Evolutionary conservation across 1,140 invertebrate genomes (phyloP).

Genomic region (Papilio polytes): DNA sequence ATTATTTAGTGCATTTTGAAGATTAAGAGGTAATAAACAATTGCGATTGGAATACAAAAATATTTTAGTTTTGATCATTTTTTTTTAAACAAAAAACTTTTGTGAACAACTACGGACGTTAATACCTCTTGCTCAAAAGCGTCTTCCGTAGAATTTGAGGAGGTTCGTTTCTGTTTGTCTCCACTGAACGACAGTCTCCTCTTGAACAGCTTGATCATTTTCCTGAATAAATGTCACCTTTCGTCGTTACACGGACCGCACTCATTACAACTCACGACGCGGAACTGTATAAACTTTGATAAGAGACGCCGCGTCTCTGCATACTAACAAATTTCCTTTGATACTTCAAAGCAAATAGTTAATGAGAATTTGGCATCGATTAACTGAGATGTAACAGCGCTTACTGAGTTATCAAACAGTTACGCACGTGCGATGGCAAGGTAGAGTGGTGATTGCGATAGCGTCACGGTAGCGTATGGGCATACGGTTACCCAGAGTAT

Average conservation of each 20-base stretch:
- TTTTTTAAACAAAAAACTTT: not conserved
- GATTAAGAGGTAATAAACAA: not conserved
- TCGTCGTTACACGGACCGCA: constrained; percentile 51
- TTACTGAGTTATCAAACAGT: constrained; percentile 52
- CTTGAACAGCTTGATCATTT: constrained; percentile 80
- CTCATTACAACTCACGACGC: constrained; percentile 36
- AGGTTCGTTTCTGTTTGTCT: constrained; percentile 79
- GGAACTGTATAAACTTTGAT: constrained; percentile 38
- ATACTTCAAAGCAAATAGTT: constrained; percentile 52
- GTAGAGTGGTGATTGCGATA: constrained; percentile 36
- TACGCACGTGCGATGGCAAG: constrained; percentile 47
- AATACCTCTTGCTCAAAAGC: constrained; percentile 77
- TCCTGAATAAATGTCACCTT: constrained; percentile 58
- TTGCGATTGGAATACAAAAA: not conserved
- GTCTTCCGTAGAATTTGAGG: constrained; percentile 61
- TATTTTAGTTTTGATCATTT: not conserved
- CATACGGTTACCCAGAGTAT: constrained; percentile 42
- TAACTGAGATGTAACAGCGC: constrained; percentile 54
- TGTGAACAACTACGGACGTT: not conserved
- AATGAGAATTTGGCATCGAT: constrained; percentile 49
- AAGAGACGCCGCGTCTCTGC: constrained; percentile 13
- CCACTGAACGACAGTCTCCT: constrained; percentile 79
- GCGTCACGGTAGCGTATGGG: constrained; percentile 52
- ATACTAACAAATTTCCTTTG: constrained; percentile 53
- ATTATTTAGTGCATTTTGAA: not conserved